These are phyloP conservation scores for Bombus breviceps DNA, from an alignment of 1,140 invertebrate species.

Conservation along the genomic window DNA sequence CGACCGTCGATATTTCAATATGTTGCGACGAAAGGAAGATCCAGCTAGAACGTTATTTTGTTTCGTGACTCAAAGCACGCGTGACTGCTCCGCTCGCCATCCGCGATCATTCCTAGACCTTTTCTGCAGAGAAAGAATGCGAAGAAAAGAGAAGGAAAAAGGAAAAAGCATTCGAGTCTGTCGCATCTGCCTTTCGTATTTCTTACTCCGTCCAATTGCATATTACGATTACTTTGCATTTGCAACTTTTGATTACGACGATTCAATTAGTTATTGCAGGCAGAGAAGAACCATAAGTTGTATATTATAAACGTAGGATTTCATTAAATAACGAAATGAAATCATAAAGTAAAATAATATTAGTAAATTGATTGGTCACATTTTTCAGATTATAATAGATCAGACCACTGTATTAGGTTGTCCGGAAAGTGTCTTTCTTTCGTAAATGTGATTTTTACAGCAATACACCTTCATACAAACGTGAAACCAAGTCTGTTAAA, in stretches of 20 bases:
- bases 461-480: too few relatives aligned
- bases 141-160: not conserved
- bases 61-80: not conserved
- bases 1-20: not conserved
- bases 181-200: not conserved
- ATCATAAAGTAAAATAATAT: not conserved
- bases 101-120: not conserved
- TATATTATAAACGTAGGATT: too few relatives aligned
- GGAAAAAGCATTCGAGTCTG: not conserved
- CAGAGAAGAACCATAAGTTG: too few relatives aligned
- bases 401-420: too few relatives aligned
- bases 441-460: too few relatives aligned
- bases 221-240: not conserved
- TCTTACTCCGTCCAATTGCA: not conserved
- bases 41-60: conserved; percentile 19
- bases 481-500: too few relatives aligned
- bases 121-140: not conserved
- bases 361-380: too few relatives aligned
- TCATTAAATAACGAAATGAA: not conserved
- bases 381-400: too few relatives aligned
- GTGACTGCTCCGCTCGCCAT: not conserved
- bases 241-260: not conserved
- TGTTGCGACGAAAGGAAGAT: not conserved
- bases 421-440: too few relatives aligned
- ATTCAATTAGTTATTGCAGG: too few relatives aligned